Base-by-base conservation (phyloP, 2,888 invertebrate genomes). In the Suillia variegata region DNA sequence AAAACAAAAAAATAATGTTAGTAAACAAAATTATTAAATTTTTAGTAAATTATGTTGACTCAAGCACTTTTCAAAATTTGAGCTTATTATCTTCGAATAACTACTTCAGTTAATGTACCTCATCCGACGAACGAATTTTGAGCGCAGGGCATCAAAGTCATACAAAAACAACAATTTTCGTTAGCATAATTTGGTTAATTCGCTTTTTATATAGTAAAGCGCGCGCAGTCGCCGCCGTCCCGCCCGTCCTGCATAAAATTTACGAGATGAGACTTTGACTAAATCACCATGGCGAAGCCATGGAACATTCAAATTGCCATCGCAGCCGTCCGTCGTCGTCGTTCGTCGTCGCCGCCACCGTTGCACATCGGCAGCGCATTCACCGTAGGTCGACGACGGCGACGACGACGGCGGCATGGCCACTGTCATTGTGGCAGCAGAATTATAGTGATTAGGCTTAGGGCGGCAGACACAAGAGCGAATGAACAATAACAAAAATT, bases 151-250 rank as follows among this genome's bases (percentile, higher is more conserved):
- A n/a, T n/a, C n/a, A n/a, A n/a, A n/a, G n/a, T n/a, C n/a, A n/a
- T n/a, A n/a, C n/a, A n/a, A n/a, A n/a, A n/a, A n/a, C n/a, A n/a
- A n/a, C n/a, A n/a, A n/a, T n/a, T n/a, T 68, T 70, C 67, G 74
- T 71, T 73, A 67, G 69, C 70, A 73, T 74, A 73, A 72, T 73
- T 70, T 70, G 65, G 62, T 70, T 61, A 74, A 70, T 71, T 73
- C 75, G 58, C 70, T 69, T 74, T n/a, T 74, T 73, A 69, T 71
- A n/a, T 45, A 17, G 13, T 45, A n/a, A n/a, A n/a, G n/a, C n/a
- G n/a, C n/a, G n/a, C n/a, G n/a, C n/a, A n/a, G n/a, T n/a, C n/a
- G n/a, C n/a, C n/a, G n/a, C n/a, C n/a, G n/a, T n/a, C n/a, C n/a
- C n/a, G n/a, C 8, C 45, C 20, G 3, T 18, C 13, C 45, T 18